phyloP scores from a whole-genome alignment of 64 coral and sea anemone species.

The Pocillopora damicornis region DNA sequence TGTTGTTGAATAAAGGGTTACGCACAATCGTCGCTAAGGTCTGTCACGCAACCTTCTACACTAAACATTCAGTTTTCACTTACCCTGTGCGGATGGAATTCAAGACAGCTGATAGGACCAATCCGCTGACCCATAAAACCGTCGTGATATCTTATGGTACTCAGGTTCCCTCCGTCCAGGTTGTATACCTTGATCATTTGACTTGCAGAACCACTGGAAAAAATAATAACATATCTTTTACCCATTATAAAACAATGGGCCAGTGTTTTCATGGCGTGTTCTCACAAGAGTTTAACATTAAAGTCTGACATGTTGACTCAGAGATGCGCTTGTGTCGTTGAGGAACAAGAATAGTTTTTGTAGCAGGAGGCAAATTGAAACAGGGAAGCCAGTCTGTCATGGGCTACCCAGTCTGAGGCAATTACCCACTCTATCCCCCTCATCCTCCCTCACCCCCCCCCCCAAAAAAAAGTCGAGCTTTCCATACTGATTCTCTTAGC shows the following conservation, averaged over 20 bases:
- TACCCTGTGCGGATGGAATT: conserved; percentile 97
- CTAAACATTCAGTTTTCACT: not conserved
- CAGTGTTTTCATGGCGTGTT: not conserved
- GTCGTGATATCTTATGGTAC: conserved; percentile 88
- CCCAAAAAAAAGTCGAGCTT: no score
- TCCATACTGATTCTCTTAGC: no score
- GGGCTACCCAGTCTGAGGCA: no score
- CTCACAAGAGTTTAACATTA: no score
- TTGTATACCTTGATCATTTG: conserved; percentile 88
- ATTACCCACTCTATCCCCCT: no score
- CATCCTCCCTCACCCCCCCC: no score
- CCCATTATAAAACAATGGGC: not conserved
- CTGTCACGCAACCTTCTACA: not conserved
- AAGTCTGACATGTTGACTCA: no score
- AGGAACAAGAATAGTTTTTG: no score
- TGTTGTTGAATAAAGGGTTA: not conserved
- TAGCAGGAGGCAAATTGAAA: no score
- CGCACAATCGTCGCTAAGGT: not conserved
- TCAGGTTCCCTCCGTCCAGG: conserved; percentile 66
- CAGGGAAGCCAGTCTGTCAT: no score
- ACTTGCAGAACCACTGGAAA: conserved; percentile 84
- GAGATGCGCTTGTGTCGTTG: no score
- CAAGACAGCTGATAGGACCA: conserved; percentile 90
- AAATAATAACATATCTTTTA: not conserved
- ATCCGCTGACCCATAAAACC: conserved; percentile 99